Percentiles rank a stretch among this genome's conserved stretches.
These are phyloP conservation scores for Gyps fulvus DNA, from an alignment of 2,113 vertebrate genomes.

Conservation along the genomic window DNA sequence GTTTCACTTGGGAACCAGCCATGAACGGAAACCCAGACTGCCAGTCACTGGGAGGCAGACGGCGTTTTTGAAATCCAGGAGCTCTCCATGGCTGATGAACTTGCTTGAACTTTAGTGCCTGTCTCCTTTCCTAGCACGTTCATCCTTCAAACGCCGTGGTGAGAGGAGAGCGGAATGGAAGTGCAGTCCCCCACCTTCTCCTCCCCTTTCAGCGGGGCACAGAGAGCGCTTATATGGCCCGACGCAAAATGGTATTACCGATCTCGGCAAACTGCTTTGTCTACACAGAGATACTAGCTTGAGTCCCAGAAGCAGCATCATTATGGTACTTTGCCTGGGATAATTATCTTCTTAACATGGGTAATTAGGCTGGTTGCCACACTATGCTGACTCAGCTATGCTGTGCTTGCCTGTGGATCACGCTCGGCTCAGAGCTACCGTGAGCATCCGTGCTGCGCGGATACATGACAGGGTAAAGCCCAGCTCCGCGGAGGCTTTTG, in stretches of 20 bases:
- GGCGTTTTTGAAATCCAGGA: not conserved
- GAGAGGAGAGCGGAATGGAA: not conserved
- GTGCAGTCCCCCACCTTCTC: not conserved
- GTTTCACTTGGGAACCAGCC: not conserved
- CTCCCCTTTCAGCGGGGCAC: not conserved
- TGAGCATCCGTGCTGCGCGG: no score
- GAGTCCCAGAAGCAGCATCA: not conserved
- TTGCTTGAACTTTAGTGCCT: not conserved
- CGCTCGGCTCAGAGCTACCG: not conserved
- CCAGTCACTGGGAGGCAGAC: not conserved
- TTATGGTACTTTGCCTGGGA: not conserved
- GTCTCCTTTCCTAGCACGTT: not conserved
- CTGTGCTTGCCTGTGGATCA: not conserved
- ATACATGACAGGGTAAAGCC: rapidly evolving
- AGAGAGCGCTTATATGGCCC: rapidly evolving
- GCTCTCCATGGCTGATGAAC: not conserved
- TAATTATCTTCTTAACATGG: not conserved
- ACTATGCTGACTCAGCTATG: not conserved
- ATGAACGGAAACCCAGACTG: not conserved
- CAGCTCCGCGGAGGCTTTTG: rapidly evolving
- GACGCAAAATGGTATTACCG: not conserved
- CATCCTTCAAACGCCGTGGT: rapidly evolving
- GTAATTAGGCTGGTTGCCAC: conserved; percentile 14
- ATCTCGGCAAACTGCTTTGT: not conserved
- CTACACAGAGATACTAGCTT: not conserved